Percentiles rank a stretch among this genome's conserved stretches.
Conservation (phyloP, 2,797 vertebrate genomes). For the Hoplostethus atlanticus region DNA sequence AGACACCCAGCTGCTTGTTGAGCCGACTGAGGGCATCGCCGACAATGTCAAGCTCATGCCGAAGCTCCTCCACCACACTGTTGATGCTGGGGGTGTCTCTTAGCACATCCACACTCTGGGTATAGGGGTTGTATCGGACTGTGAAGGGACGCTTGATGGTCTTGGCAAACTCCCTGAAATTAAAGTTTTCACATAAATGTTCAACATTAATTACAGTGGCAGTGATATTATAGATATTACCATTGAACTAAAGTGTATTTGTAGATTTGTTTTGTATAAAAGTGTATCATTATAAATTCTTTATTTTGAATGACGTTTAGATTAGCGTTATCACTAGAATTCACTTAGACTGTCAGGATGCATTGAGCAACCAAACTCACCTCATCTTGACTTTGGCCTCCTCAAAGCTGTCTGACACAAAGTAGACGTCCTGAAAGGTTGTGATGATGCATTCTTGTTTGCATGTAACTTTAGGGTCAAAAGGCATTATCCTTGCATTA, state of each 20-base stretch:
- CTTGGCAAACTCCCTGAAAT: constrained; percentile 95
- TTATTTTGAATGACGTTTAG: neutral
- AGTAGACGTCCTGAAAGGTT: constrained; percentile 96
- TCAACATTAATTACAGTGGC: neutral
- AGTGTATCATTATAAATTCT: too few species aligned
- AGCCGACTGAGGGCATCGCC: constrained; percentile 92
- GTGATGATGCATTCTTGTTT: constrained; percentile 97
- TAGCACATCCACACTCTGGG: constrained; percentile 93
- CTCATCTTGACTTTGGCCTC: constrained; percentile 98
- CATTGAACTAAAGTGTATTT: neutral
- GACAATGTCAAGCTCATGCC: constrained; percentile 93
- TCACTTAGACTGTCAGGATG: neutral
- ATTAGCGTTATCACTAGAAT: neutral
- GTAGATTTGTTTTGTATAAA: too few species aligned
- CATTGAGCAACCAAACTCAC: constrained; percentile 69
- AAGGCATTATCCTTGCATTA: constrained; percentile 90
- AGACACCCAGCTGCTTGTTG: constrained; percentile 90
- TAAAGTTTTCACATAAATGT: neutral
- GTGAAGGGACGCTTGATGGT: constrained; percentile 96
- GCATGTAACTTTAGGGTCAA: constrained; percentile 92
- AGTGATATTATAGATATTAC: neutral
- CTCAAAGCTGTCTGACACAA: constrained; percentile 96
- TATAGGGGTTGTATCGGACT: constrained; percentile 96
- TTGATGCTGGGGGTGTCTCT: constrained; percentile 94
- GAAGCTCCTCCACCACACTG: constrained; percentile 92